Base-by-base conservation (phyloP, 2,888 invertebrate species). In the Campaea margaritaria region DNA sequence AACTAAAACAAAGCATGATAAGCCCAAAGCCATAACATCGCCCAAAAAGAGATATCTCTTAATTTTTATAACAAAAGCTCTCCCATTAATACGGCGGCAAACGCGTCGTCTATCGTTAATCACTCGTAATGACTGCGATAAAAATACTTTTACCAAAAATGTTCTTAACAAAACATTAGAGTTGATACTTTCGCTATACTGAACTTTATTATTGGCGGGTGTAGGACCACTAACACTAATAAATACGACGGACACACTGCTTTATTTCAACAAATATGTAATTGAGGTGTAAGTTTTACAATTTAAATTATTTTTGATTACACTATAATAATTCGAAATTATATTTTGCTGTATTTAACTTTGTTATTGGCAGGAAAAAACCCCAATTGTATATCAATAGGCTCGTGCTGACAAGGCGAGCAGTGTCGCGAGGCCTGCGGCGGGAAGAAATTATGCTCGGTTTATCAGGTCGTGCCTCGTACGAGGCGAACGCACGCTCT, bases 81-180 rank as follows among this genome's bases (percentile, higher is more conserved):
- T 58, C 64, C 73, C 78, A 81, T 80, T 81, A 80, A 78, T 79
- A 75, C 69, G 62, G 66, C 68, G 71, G 73, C 64, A 65, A 69
- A 58, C 61, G 67, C 58, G 69, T 68, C 61, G 67, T 68, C 69
- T 62, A 65, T 78, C 81, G 73, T 82, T 80, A 80, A 81, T 82
- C 80, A 81, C 75, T 65, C 72, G 77, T 81, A 82, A 82, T 81
- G 81, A 75, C 70, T 61, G 70, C 75, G 80, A 82, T 81, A 77
- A 78, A 79, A 81, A 82, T 78, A 78, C 74, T 72, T 72, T 65
- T 66, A 65, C 61, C 72, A 68, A 69, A 21, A 65, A 72, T 70
- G 55, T 59, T 67, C 62, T 62, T 59, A 54, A 64, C 64, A 68
- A 70, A 70, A 68, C 72, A 72, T 69, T 69, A 72, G 71, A 75